Evolutionary conservation across 2,113 vertebrate genomes (phyloP).

Genomic region (Choloepus hoffmanni): DNA sequence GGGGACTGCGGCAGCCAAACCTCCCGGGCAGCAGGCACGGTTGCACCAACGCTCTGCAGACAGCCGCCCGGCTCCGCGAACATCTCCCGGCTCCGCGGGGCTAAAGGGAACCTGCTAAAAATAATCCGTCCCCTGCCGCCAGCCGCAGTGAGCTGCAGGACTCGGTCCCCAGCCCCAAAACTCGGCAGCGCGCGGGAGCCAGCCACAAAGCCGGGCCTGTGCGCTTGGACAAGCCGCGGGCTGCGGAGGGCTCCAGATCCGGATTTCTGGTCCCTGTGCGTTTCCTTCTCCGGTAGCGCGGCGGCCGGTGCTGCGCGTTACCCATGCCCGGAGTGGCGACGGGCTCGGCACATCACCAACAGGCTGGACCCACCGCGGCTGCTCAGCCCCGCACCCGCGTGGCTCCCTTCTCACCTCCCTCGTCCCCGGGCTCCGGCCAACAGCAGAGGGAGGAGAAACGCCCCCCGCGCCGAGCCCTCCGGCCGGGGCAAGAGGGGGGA

Average conservation of each 20-base stretch:
- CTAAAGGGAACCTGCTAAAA: conserved; percentile 69
- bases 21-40: conserved; percentile 74
- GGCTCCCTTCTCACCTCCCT: conserved; percentile 70
- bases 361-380: conserved; percentile 73
- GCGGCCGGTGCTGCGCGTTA: conserved; percentile 72
- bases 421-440: conserved; percentile 42
- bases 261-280: conserved; percentile 74
- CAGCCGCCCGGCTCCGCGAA: conserved; percentile 2
- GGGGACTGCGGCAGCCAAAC: conserved; percentile 85
- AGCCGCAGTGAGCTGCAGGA: conserved; percentile 81
- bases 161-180: conserved; percentile 72
- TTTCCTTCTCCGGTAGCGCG: conserved; percentile 23
- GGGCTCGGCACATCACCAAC: conserved; percentile 43
- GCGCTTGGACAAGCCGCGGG: conserved; percentile 31
- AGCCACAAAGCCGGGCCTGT: conserved; percentile 62
- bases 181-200: conserved; percentile 64
- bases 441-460: conserved; percentile 59
- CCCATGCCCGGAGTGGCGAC: conserved; percentile 63
- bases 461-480: conserved; percentile 32
- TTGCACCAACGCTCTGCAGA: conserved; percentile 71
- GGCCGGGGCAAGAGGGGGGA: conserved; percentile 32
- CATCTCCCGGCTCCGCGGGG: conserved; percentile 66
- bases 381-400: conserved; percentile 68
- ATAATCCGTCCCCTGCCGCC: conserved; percentile 65
- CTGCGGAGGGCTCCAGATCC: conserved; percentile 71